phyloP scores from a whole-genome alignment of 1,140 invertebrate genomes.

The Caerostris darwini region DNA sequence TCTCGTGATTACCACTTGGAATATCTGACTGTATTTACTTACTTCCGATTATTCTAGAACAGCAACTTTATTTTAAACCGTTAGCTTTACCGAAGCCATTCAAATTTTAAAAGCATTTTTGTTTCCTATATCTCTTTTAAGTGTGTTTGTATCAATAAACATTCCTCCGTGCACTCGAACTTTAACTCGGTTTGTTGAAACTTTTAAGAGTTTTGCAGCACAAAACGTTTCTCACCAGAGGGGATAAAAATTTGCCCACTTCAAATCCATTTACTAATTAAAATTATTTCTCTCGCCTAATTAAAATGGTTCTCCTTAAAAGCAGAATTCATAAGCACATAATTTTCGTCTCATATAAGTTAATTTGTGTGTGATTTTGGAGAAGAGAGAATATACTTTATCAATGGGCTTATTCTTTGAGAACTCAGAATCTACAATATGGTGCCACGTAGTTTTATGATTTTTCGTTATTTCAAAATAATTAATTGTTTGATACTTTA shows the following conservation, averaged over 20 bases:
- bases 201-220: constrained; percentile 38
- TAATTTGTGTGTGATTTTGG: not conserved
- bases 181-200: constrained; percentile 30
- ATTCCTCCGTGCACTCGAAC: not conserved
- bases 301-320: constrained; percentile 43
- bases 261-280: constrained; percentile 72
- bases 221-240: constrained; percentile 52
- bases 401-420: constrained; percentile 12
- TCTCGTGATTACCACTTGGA: not conserved
- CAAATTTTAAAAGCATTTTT: constrained; percentile 40
- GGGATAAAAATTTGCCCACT: constrained; percentile 56
- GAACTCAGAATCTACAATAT: not conserved
- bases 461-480: too few species aligned
- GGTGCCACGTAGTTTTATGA: too few species aligned
- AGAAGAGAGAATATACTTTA: not conserved
- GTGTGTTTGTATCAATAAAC: constrained; percentile 45
- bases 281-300: constrained; percentile 66
- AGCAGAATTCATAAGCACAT: constrained; percentile 30
- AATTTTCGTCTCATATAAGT: not conserved
- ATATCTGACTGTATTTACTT: not conserved
- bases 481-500: too few species aligned
- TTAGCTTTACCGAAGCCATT: not conserved
- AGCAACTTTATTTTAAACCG: not conserved
- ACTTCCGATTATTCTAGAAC: not conserved
- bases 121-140: constrained; percentile 29